Evolutionary conservation across 1,140 invertebrate species (phyloP).

Genomic region (Microvelia longipes): DNA sequence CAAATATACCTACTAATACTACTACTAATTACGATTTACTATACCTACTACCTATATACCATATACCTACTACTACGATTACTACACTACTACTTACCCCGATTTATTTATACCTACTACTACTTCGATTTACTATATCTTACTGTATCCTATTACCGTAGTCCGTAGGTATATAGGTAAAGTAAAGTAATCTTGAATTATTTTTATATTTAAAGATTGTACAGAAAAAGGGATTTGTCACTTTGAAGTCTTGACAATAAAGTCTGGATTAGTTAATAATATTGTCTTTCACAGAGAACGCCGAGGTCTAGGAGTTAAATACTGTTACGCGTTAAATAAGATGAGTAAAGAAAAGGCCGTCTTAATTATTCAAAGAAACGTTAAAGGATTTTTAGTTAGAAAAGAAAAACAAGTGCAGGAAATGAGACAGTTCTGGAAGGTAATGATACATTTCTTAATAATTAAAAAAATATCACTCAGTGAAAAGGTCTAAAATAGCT

Average conservation of each 20-base stretch:
- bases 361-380: neutral
- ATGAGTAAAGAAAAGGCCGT: neutral
- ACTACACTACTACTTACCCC: no score
- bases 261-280: neutral
- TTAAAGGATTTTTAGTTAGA: neutral
- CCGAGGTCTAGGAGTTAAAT: neutral
- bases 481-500: no score
- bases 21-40: no score
- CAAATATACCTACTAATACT: no score
- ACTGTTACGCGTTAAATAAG: neutral
- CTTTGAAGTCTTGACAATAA: neutral
- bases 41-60: no score
- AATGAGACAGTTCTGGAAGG: neutral
- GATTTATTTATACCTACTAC: no score
- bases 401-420: neutral
- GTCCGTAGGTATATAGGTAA: no score
- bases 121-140: no score
- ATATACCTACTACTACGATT: no score
- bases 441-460: neutral
- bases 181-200: neutral
- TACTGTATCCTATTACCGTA: no score
- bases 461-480: no score
- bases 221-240: neutral
- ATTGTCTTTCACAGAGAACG: neutral
- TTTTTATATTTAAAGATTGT: neutral